Percentiles rank a stretch among this genome's conserved stretches.
Evolutionary conservation across 2,797 vertebrate species (phyloP).

Genomic region (Yasuhikotakia modesta): DNA sequence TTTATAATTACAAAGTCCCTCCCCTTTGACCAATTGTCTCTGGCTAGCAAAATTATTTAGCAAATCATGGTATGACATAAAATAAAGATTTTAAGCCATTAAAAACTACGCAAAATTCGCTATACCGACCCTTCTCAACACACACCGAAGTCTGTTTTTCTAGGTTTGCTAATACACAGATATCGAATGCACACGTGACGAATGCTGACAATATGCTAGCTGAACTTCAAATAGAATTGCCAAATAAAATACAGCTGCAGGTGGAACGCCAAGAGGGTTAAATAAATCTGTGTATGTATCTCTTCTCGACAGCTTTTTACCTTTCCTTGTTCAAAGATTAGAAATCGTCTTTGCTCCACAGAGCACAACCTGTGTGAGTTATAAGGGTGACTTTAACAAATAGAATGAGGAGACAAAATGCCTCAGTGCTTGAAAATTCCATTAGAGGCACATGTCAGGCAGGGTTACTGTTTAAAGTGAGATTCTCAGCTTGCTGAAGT

Average conservation of each 20-base stretch:
- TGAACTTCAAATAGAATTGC: not conserved
- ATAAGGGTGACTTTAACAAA: conserved; percentile 37
- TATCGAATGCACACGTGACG: not conserved
- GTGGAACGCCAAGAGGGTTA: not conserved
- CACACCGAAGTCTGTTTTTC: too few species aligned
- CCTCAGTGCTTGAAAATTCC: conserved; percentile 50
- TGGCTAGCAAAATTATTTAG: too few species aligned
- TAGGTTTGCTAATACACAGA: too few species aligned
- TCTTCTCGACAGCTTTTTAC: conserved; percentile 30
- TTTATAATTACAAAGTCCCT: too few species aligned
- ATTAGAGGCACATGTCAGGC: conserved; percentile 52
- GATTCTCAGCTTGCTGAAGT: conserved; percentile 29
- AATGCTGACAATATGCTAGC: not conserved
- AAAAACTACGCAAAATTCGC: too few species aligned
- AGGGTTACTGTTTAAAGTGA: conserved; percentile 44
- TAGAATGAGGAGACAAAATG: conserved; percentile 39
- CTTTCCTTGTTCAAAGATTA: conserved; percentile 46
- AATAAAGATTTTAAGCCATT: too few species aligned
- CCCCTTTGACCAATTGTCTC: too few species aligned
- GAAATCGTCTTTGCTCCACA: conserved; percentile 37
- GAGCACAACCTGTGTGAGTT: conserved; percentile 42
- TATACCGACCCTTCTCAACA: too few species aligned
- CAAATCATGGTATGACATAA: too few species aligned
- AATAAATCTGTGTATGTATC: conserved; percentile 29
- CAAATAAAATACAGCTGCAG: not conserved